Evolutionary conservation across 2,888 invertebrate species (phyloP), one percentile per base, ranked within the genome.

Genomic region (Cistogaster globosa): DNA sequence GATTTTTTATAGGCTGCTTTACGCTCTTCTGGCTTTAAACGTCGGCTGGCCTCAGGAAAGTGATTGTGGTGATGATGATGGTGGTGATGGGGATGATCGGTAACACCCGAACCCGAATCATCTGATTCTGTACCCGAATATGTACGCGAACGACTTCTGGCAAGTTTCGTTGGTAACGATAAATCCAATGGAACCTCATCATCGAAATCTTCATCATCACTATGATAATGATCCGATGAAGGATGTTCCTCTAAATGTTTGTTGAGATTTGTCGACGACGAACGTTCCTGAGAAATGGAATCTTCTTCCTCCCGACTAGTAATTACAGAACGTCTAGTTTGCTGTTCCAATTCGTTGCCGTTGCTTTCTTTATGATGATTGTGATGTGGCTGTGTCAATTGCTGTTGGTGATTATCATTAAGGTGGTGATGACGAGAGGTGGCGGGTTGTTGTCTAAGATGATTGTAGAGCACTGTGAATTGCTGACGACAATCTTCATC

Each of bases 1-100:
- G 96, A 97, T 93, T 98, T 98, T 94, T 98, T 98, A 94, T 97
- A 97, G 67, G 97, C 96, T 26, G 92, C 91, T 57, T 85, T 85
- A 26, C 92, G 88, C 76, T 91, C 91, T 60, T 92, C 92, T 20
- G 91, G 90, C 87, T 92, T 92, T 9, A 91, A 63, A 60, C 85
- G 85, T 38, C 76, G 83, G 45, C 69, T 55, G 71, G 83, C 62
- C 53, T 74, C 74, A 67, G 58, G 74, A 68, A 80, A 82, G 42
- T 87, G 86, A 55, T 77, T 51, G 45, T 86, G 88, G 57, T 90
- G 91, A 38, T 90, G 84, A 51, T 86, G 86, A 42, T 58, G 58
- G 26, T 26, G 57, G 6, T 72, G 42, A 58, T 87, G 87, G 48
- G 90, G 90, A 53, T 90, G 88, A 91, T 89, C 89, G 58, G 94